Percentiles rank a stretch among this genome's conserved stretches.
Conservation (phyloP, 1,140 invertebrate species). For the Drosophila pandora region DNA sequence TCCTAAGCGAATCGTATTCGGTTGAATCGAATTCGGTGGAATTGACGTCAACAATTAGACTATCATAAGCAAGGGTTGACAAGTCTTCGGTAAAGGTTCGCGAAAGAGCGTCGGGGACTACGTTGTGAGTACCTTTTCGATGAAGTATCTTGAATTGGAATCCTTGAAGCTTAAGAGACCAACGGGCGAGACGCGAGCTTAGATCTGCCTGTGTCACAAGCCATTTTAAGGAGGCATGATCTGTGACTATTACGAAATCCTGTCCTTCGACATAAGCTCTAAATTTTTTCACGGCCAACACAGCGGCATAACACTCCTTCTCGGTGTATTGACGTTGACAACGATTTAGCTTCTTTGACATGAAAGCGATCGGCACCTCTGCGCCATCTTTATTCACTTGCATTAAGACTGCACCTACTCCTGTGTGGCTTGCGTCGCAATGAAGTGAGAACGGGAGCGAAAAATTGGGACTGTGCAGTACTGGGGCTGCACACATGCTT, state of each 20-base stretch:
- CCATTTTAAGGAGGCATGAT: not conserved
- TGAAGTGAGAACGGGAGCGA: too few relatives aligned
- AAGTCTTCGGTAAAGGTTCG: not conserved
- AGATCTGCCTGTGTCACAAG: conserved; percentile 11
- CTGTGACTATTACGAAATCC: not conserved
- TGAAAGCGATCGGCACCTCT: conserved; percentile 12
- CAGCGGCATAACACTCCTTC: conserved; percentile 8
- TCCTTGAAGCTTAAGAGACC: conserved; percentile 8
- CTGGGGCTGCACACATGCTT: too few relatives aligned
- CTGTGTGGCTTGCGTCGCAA: too few relatives aligned
- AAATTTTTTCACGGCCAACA: conserved; percentile 13
- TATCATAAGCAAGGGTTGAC: not conserved
- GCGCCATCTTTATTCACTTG: not conserved
- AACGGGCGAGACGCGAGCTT: conserved; percentile 3
- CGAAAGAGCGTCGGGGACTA: not conserved
- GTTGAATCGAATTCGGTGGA: not conserved
- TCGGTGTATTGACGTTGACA: conserved; percentile 3
- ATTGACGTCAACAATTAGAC: not conserved
- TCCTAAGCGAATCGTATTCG: not conserved
- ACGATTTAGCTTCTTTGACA: conserved; percentile 6
- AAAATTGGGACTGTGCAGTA: too few relatives aligned
- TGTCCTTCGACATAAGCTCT: conserved; percentile 13
- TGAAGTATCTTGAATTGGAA: not conserved
- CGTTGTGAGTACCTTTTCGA: too few relatives aligned
- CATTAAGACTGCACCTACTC: not conserved